phyloP scores from a whole-genome alignment of 2,797 vertebrate genomes.

The Salmo trutta region DNA sequence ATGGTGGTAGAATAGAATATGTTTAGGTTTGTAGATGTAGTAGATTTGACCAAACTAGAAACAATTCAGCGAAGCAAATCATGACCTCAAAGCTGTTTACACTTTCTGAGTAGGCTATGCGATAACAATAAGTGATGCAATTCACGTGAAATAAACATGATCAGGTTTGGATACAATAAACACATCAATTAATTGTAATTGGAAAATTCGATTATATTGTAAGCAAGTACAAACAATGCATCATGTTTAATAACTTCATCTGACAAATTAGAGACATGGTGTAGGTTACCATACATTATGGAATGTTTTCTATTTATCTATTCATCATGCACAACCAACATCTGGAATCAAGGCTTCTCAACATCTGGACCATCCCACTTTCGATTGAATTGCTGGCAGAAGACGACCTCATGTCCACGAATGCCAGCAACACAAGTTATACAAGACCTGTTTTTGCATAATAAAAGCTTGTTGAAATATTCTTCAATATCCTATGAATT shows the following conservation, averaged over 20 bases:
- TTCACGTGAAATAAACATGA: background rate
- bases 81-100: background rate
- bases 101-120: background rate
- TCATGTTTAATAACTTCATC: background rate
- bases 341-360: constrained; percentile 69
- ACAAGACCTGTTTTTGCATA: constrained; percentile 63
- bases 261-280: background rate
- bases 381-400: constrained; percentile 72
- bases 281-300: constrained; percentile 19
- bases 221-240: background rate
- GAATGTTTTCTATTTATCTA: constrained; percentile 35
- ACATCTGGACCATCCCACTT: constrained; percentile 81
- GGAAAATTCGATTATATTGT: background rate
- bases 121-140: background rate
- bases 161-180: too few relatives aligned
- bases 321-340: constrained; percentile 65
- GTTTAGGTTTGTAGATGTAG: background rate
- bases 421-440: constrained; percentile 79
- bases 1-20: background rate
- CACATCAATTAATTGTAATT: background rate
- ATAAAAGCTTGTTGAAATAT: background rate
- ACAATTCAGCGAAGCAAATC: background rate
- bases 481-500: background rate
- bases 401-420: constrained; percentile 55
- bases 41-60: background rate